These are phyloP conservation scores for Champsocephalus esox DNA, from an alignment of 2,797 vertebrate genomes.

Conservation along the genomic window DNA sequence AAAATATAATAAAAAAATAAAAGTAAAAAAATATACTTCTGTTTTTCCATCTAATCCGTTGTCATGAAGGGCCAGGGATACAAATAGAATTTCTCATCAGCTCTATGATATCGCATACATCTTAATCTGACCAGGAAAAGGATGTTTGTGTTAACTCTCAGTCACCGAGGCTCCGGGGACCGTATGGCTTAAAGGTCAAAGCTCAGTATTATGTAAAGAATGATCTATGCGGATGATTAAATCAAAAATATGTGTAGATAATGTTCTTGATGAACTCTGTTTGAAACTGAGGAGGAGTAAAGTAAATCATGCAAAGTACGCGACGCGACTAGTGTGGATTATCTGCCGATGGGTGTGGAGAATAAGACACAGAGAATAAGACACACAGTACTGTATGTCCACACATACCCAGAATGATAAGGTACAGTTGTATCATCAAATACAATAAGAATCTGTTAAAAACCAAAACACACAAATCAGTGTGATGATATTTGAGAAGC, in stretches of 20 bases:
- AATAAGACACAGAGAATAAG: conserved; percentile 14
- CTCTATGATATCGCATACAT: conserved; percentile 47
- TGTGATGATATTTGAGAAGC: conserved; percentile 36
- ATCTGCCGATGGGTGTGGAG: conserved; percentile 6
- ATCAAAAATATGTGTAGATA: conserved; percentile 14
- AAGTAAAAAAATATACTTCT: neutral
- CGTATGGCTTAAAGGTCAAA: conserved; percentile 43
- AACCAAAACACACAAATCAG: conserved; percentile 12
- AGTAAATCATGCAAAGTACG: neutral
- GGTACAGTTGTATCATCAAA: conserved; percentile 28
- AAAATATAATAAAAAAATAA: too few relatives aligned
- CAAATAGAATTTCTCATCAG: conserved; percentile 39
- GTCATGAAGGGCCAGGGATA: conserved; percentile 34
- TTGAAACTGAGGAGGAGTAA: neutral
- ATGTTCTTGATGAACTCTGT: neutral
- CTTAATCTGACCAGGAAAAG: conserved; percentile 46
- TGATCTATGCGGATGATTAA: conserved; percentile 43
- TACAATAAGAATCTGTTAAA: conserved; percentile 19
- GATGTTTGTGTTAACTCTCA: conserved; percentile 44
- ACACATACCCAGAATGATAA: conserved; percentile 2
- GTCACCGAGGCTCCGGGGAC: conserved; percentile 20
- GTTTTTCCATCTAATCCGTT: conserved; percentile 56
- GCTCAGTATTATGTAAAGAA: conserved; percentile 51
- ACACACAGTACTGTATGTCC: neutral
- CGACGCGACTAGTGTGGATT: conserved; percentile 40